A percentile compares a stretch with the other conserved stretches of the same genome.
These are phyloP conservation scores for Pituophis catenifer DNA, from an alignment of 2,113 vertebrate genomes.

Conservation along the genomic window DNA sequence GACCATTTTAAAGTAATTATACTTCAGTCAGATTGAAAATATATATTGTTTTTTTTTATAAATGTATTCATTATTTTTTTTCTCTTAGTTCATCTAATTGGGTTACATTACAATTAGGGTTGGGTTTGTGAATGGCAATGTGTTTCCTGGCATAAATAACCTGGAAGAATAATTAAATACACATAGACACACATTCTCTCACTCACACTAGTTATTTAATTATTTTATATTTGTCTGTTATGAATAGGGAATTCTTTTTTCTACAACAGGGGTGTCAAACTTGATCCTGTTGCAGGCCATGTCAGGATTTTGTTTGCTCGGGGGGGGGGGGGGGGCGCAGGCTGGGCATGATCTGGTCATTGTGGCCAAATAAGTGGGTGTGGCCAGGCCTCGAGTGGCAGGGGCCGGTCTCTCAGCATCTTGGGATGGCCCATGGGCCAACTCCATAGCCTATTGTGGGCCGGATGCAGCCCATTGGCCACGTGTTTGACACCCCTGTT, in stretches of 20 bases:
- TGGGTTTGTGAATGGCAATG: neutral
- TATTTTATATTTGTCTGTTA: neutral
- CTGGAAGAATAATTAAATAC: neutral
- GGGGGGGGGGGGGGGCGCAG: too few species aligned
- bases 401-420: too few species aligned
- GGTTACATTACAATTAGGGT: neutral
- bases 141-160: neutral
- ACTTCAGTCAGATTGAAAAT: neutral
- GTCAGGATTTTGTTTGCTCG: too few species aligned
- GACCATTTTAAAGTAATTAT: neutral
- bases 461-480: too few species aligned
- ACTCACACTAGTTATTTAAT: neutral
- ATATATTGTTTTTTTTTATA: neutral
- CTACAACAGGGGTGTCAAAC: fast-evolving
- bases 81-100: neutral
- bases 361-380: too few species aligned
- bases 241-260: constrained; percentile 7
- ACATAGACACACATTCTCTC: neutral
- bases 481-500: too few species aligned
- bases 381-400: too few species aligned
- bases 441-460: too few species aligned
- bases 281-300: too few species aligned
- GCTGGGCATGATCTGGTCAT: too few species aligned
- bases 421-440: too few species aligned
- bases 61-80: neutral